Conservation (phyloP, 1,140 invertebrate species). For the Arion vulgaris region DNA sequence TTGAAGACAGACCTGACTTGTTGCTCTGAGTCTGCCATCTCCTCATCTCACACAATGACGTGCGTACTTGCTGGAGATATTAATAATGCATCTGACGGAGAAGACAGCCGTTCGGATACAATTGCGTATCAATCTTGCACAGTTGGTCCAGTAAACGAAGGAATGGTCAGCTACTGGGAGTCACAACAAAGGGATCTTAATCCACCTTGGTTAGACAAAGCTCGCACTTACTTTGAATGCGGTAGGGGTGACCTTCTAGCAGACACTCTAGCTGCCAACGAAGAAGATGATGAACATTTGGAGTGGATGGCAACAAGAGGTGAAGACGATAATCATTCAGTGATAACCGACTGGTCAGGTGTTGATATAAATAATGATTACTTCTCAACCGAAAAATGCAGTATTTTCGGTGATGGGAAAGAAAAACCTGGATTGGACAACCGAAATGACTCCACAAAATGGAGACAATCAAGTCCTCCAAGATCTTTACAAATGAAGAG, state of each 20-base stretch:
- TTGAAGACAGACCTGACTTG: background rate
- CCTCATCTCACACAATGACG: background rate
- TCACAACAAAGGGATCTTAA: background rate
- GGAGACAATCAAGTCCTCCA: background rate
- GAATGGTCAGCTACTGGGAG: background rate
- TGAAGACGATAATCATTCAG: background rate
- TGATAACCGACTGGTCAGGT: background rate
- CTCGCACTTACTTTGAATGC: background rate
- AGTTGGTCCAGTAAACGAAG: background rate
- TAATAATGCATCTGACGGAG: background rate
- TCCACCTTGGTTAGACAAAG: background rate
- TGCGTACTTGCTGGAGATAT: background rate
- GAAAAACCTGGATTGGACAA: background rate
- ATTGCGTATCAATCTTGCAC: background rate
- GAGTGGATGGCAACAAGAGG: background rate
- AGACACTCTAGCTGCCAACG: background rate
- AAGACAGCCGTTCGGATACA: background rate
- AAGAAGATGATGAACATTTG: background rate
- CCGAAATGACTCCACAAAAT: background rate
- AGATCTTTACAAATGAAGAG: background rate
- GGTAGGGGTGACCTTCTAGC: background rate
- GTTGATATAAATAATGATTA: background rate
- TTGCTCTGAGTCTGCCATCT: background rate
- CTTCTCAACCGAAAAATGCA: background rate
- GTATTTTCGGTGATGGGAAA: background rate